Evolutionary conservation across 2,113 vertebrate genomes (phyloP), one percentile per base, ranked within the genome.

Genomic region (Tricholaema leucomelas): DNA sequence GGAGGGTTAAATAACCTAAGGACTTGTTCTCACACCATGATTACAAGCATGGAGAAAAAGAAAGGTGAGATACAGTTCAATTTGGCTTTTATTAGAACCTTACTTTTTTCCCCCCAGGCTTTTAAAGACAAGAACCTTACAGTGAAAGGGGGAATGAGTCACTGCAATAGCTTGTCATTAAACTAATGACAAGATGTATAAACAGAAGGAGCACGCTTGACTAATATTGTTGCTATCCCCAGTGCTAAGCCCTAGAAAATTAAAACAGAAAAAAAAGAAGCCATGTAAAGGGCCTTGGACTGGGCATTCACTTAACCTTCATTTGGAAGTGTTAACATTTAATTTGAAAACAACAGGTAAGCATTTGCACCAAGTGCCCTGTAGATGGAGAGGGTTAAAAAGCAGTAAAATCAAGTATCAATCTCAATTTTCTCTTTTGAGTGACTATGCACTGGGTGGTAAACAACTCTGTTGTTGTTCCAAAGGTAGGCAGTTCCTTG

Each of bases 121-220:
- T 75, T 72, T 78, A 83, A 56, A 52, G 28, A 17, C 36, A 44
- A 64, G 25, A 87, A 70, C 81, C 86, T 92, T 78, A 72, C 63
- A 88, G 86, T 10, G 0, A 88, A 84, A 81, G 50, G 76, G 63
- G 35, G 52, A 56, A 80, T 76, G 90, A 95, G 76, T 92, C 78
- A 89, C 59, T 36, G 44, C 80, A 94, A 83, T 78, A 85, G 73
- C 44, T 96, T 87, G 67, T 96, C 83, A 64, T 95, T 96, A 93
- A 85, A 93, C 50, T 93, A 95, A 94, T 74, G 79, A 92, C 78
- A 77, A 91, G 78, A 90, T 9, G 42, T 27, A 66, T 38, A 85
- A 92, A 91, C 38, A 92, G 64, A 78, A 31, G 31, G 67, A 93
- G 27, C 50, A 88, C 64, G 28, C 69, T 90, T 85, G 70, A 74